These are phyloP conservation scores for Leptobrachium leishanense DNA, from an alignment of 2,113 vertebrate genomes.

Conservation along the genomic window DNA sequence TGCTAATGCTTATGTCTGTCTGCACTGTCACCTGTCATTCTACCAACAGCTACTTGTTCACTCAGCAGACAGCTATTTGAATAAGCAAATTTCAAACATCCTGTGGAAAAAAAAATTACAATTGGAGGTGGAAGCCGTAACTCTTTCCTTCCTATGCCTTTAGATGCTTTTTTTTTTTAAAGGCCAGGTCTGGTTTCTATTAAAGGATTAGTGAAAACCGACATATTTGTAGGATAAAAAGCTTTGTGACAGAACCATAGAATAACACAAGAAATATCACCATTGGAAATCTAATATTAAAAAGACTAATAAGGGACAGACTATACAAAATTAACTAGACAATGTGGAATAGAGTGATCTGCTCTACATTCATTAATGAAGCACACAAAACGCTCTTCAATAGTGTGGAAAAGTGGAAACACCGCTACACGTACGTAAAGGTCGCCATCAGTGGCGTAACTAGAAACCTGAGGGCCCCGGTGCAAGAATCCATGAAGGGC, in stretches of 20 bases:
- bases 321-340: too few relatives aligned
- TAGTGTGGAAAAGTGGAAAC: too few relatives aligned
- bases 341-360: neutral
- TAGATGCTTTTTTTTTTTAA: slow-evolving; percentile 35
- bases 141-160: slow-evolving; percentile 45
- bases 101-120: slow-evolving; percentile 29
- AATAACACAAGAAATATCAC: slow-evolving; percentile 9
- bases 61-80: slow-evolving; percentile 41
- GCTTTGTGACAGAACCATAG: slow-evolving; percentile 17
- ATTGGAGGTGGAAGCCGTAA: slow-evolving; percentile 36
- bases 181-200: slow-evolving; percentile 42
- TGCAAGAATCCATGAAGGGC: too few relatives aligned
- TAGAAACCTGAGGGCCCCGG: too few relatives aligned
- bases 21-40: slow-evolving; percentile 4
- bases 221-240: neutral
- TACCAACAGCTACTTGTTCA: slow-evolving; percentile 25
- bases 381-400: too few relatives aligned
- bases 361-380: too few relatives aligned
- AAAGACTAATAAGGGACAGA: too few relatives aligned
- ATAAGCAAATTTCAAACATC: slow-evolving; percentile 43
- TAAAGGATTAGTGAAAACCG: slow-evolving; percentile 11
- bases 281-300: neutral
- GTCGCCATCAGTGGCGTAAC: too few relatives aligned
- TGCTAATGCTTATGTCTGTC: neutral
- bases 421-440: too few relatives aligned